Evolutionary conservation across 2,888 invertebrate genomes (phyloP), one percentile per base, ranked within the genome.

Genomic region (Podabrus alpinus): DNA sequence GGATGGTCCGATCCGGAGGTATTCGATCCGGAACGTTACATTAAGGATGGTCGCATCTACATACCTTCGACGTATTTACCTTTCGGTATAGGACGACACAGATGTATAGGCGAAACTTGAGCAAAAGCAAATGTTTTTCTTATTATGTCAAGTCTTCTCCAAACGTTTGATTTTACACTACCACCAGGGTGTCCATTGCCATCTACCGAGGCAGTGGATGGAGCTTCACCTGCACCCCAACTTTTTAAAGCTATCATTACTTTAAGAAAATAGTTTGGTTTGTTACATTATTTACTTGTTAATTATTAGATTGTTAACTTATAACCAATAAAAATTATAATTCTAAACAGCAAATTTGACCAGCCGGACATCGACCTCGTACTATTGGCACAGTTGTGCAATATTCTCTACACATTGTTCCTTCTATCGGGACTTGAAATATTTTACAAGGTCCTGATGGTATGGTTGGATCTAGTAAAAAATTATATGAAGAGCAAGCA

Each of bases 91-190:
- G 94, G 94, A 0, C 93, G 92, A 81, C 94, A 93, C 83, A 91
- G 95, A 69, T 96, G 96, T 83, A 91, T 95, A 91, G 96, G 95
- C 0, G 95, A 96, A 83, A 90, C 92, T 0, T 86, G 95, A 78
- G 94, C 94, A 0, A 92, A 92, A 81, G 94, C 94, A 80, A 95
- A 94, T 82, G 89, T 95, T 69, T 96, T 95, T 83, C 85, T 95
- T 29, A 94, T 95, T 81, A 92, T 91, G 0, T 91, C 94, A 0
- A 89, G 92, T 0, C 87, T 95, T 80, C 87, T 96, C 80, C 95
- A 95, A 86, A 90, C 89, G 81, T 95, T 94, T 81, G 90, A 90
- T 4, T 92, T 96, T 82, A 85, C 90, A 1, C 87, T 92, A 0
- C 90, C 91, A 1, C 92, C 93, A 0, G 94, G 92, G 0, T 90